phyloP scores from a whole-genome alignment of 2,797 vertebrate species.

The Brachyalestes nurse region DNA sequence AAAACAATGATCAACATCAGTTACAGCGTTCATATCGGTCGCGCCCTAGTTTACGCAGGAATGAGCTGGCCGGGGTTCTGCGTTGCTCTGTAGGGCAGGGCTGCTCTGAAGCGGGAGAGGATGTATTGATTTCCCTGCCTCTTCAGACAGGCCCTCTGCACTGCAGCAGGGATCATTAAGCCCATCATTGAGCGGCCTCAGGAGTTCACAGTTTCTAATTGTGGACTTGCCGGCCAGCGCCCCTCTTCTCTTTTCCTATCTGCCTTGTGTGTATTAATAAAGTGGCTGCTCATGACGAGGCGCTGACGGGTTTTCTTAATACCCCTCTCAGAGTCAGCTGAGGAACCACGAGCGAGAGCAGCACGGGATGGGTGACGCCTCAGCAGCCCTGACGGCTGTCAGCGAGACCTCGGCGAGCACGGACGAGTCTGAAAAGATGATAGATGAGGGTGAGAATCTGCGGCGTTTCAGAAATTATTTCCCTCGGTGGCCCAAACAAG shows the following conservation, averaged over 20 bases:
- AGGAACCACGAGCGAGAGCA: slow-evolving; percentile 91
- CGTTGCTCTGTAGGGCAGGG: background rate
- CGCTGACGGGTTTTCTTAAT: slow-evolving; percentile 10
- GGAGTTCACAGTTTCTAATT: slow-evolving; percentile 22
- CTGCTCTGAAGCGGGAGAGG: slow-evolving; percentile 19
- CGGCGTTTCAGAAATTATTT: background rate
- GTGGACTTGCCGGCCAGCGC: background rate
- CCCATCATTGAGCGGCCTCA: slow-evolving; percentile 25
- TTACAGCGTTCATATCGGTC: background rate
- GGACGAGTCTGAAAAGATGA: slow-evolving; percentile 70
- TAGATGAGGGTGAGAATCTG: slow-evolving; percentile 68
- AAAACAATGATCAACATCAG: background rate
- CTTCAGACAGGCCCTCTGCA: background rate
- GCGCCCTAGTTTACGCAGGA: background rate
- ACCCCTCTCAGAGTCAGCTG: slow-evolving; percentile 86
- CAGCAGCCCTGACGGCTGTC: slow-evolving; percentile 69
- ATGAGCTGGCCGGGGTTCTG: background rate
- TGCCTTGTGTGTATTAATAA: slow-evolving; percentile 29
- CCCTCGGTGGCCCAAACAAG: background rate
- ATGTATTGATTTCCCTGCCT: slow-evolving; percentile 18
- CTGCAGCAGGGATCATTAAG: slow-evolving; percentile 41
- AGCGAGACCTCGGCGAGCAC: slow-evolving; percentile 67
- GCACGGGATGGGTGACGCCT: slow-evolving; percentile 78
- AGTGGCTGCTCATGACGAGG: slow-evolving; percentile 19
- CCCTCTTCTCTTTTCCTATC: background rate